A percentile compares a stretch with the other conserved stretches of the same genome.
Evolutionary conservation across 2,113 vertebrate species (phyloP).

Genomic region (Chloebia gouldiae): DNA sequence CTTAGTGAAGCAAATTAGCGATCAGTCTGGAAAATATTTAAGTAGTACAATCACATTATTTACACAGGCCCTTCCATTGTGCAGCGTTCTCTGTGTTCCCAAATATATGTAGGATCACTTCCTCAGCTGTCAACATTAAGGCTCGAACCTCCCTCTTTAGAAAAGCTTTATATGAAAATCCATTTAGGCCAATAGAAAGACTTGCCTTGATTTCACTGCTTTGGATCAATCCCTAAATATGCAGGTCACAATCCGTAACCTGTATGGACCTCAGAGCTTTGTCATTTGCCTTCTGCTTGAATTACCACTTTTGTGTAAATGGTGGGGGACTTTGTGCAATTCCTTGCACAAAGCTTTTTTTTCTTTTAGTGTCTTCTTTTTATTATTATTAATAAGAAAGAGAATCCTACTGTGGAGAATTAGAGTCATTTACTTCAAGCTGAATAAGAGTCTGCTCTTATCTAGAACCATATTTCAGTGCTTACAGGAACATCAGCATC

Average conservation of each 20-base stretch:
- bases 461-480: background rate
- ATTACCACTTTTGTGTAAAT: background rate
- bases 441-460: background rate
- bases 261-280: background rate
- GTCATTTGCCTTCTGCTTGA: slow-evolving; percentile 1
- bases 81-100: background rate
- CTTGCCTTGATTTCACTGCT: slow-evolving; percentile 7
- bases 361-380: background rate
- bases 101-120: slow-evolving; percentile 1
- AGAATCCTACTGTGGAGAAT: background rate
- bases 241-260: background rate
- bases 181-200: background rate
- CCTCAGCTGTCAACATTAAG: background rate
- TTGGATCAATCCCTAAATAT: slow-evolving; percentile 17
- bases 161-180: slow-evolving; percentile 6
- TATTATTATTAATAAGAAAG: background rate
- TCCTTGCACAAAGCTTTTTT: background rate
- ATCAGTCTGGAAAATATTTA: slow-evolving; percentile 34
- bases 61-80: slow-evolving; percentile 23
- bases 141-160: background rate
- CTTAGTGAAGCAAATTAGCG: slow-evolving; percentile 23
- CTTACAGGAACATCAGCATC: background rate
- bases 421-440: background rate
- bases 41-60: slow-evolving; percentile 42
- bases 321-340: background rate